Conservation (phyloP, 2,888 invertebrate genomes). For the Cynaeus angustus region DNA sequence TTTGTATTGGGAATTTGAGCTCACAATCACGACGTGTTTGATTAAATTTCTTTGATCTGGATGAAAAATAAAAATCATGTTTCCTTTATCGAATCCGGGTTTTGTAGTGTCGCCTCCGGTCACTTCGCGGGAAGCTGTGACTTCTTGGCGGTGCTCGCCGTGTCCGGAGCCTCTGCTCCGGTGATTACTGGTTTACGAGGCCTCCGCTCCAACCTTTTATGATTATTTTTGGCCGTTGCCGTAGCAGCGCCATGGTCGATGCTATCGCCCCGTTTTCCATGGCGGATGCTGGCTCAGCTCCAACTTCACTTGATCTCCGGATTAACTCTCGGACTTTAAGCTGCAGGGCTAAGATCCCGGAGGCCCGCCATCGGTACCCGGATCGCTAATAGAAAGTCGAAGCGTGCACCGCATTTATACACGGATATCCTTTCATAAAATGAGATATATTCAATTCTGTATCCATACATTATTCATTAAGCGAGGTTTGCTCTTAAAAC, state of each 20-base stretch:
- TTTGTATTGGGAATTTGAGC: too few relatives aligned
- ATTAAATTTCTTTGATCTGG: too few relatives aligned
- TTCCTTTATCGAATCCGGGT: too few relatives aligned
- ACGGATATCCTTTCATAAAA: constrained; percentile 46
- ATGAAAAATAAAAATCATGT: too few relatives aligned
- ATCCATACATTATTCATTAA: constrained; percentile 46
- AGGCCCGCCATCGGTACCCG: constrained; percentile 33
- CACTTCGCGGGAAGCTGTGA: too few relatives aligned
- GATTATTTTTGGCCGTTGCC: constrained; percentile 57
- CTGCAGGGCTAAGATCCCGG: constrained; percentile 39
- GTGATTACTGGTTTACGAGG: constrained; percentile 56
- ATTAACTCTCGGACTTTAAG: constrained; percentile 52
- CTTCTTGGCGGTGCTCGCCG: background rate
- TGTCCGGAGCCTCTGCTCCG: constrained; percentile 34
- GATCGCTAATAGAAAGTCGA: constrained; percentile 50
- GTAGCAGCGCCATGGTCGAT: constrained; percentile 45
- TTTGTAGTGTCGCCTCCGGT: background rate
- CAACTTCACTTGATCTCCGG: constrained; percentile 51
- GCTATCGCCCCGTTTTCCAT: constrained; percentile 26
- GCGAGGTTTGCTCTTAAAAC: background rate
- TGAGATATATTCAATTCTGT: constrained; percentile 47
- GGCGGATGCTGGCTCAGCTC: constrained; percentile 50
- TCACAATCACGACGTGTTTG: too few relatives aligned
- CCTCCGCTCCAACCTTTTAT: constrained; percentile 53
- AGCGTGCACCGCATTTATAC: constrained; percentile 45